Percentiles rank a stretch among this genome's conserved stretches.
phyloP scores from a whole-genome alignment of 2,797 vertebrate genomes.

The Pangasius larnaudii region DNA sequence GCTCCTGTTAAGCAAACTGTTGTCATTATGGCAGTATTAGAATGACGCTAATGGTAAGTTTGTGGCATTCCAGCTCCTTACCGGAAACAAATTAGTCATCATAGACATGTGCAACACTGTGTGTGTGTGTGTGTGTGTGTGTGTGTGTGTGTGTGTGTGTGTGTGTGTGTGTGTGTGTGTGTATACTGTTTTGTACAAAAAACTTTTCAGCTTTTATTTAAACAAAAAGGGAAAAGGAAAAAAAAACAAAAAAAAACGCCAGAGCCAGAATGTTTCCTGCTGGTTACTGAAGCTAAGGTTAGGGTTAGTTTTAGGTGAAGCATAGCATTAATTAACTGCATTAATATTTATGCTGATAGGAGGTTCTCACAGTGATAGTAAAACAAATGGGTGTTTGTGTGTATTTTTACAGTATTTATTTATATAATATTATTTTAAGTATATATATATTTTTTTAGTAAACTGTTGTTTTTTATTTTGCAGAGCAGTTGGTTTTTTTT shows the following conservation, averaged over 20 bases:
- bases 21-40: slow-evolving; percentile 24
- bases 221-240: not conserved
- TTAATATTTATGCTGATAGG: not conserved
- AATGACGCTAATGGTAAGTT: slow-evolving; percentile 21
- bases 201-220: not conserved
- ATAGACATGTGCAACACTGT: slow-evolving; percentile 38
- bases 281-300: not conserved
- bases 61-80: slow-evolving; percentile 24
- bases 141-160: slow-evolving; percentile 35
- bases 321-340: not conserved
- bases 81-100: slow-evolving; percentile 35
- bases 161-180: slow-evolving; percentile 45
- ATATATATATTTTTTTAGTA: not conserved
- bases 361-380: not conserved
- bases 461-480: not conserved
- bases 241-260: too few species aligned
- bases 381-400: not conserved
- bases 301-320: not conserved
- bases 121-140: slow-evolving; percentile 42
- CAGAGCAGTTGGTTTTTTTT: not conserved
- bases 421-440: too few species aligned
- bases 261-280: not conserved
- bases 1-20: slow-evolving; percentile 29
- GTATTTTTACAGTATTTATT: not conserved
- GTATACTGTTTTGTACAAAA: slow-evolving; percentile 10